Evolutionary conservation across 2,888 invertebrate species (phyloP), one percentile per base, ranked within the genome.

Genomic region (Agrochola macilenta): DNA sequence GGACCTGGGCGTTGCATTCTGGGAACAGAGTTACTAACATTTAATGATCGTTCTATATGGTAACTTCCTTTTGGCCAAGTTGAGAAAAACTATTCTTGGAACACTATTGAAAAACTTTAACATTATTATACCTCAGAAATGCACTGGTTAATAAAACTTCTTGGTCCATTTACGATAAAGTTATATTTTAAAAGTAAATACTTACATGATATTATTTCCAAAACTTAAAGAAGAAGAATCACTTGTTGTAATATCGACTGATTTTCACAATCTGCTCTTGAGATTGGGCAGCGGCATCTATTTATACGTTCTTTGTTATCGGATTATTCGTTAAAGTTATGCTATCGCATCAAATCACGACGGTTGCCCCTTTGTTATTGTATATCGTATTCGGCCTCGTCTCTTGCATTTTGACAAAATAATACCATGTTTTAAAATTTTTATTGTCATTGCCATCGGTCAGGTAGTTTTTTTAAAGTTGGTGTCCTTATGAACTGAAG

Each of bases 1-100:
- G 93, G 92, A 72, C 93, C 91, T 80, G 93, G 92, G 68, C 93
- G 94, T 81, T 95, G 94, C 95, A 96, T 95, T 90, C 95, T 96
- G 89, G 23, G 87, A 92, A 76, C 23, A 69, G 20, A 43, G 0
- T 26, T 30, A 49, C 35, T 39, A 20, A 49, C 11, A 35, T 76
- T 30, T 63, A 72, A 46, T 54, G 0, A 57, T 64, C 14, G 30
- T 26, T 54, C 26, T 12, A 66, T 5, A 35, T 26, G 23, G 14
- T 46, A 57, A 52, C 43, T 30, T 26, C 20, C 14, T 49, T 35
- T 46, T 8, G 26, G 23, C 9, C 14, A 81, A 54, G 8, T 52
- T 43, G 3, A 14, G 5, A 30, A 14, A 49, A 46, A 46, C 5
- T 20, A 30, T 35, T 58, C n/a, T n/a, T 20, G 8, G 17, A 57